Evolutionary conservation across 2,888 invertebrate species (phyloP), one percentile per base, ranked within the genome.

Genomic region (Dimorphilus gyrociliatus): DNA sequence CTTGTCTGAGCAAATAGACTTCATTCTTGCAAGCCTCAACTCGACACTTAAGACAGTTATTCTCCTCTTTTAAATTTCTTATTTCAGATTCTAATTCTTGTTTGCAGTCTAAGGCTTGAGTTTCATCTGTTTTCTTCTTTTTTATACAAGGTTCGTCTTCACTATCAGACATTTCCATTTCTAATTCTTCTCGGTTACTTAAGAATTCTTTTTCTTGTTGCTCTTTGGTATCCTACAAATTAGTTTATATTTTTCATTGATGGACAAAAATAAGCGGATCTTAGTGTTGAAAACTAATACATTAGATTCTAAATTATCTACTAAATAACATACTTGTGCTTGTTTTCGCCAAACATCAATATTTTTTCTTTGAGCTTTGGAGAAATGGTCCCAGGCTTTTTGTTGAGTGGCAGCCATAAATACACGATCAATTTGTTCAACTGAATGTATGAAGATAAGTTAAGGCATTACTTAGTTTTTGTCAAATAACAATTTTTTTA

Each of bases 321-420:
- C 15, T 15, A 19, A 7, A 16, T 16, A 24, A 37, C 54, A 73
- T 78, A 88, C 90, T 82, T 78, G 76, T 39, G 82, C 79, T 72
- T 85, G 82, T 72, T 82, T 88, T 71, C 81, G 82, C 92, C 90
- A 90, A 63, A 80, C 75, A 70, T 88, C 86, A 69, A 92, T 82
- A 73, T 88, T 88, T 77, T 90, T 90, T 72, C 90, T 74, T 70
- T 90, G 90, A 53, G 88, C 82, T 74, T 90, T 90, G 70, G 86
- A 86, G 77, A 92, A 90, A 76, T 90, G 90, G 76, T 90, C 90
- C 90, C 90, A 90, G 68, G 84, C 85, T 69, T 86, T 86, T 76
- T 90, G 88, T 72, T 86, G 86, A 69, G 78, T 79, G 64, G 88
- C 84, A 59, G 84, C 80, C 67, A 73, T 72, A 74, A 90, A 88